phyloP scores from a whole-genome alignment of 2,888 invertebrate genomes.

The Ichneumoninae sp. region DNA sequence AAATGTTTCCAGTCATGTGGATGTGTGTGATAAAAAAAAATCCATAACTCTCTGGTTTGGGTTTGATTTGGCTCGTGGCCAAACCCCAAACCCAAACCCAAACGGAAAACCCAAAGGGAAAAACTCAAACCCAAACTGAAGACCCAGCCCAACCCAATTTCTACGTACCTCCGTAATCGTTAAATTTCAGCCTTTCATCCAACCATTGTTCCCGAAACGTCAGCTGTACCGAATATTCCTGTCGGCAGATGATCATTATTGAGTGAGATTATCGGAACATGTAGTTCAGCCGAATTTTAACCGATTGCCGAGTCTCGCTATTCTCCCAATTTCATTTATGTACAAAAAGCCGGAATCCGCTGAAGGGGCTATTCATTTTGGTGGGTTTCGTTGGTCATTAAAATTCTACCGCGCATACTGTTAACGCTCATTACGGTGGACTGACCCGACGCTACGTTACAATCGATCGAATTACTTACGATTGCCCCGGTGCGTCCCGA shows the following conservation, averaged over 20 bases:
- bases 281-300: constrained; percentile 27
- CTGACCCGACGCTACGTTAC: constrained; percentile 24
- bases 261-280: constrained; percentile 47
- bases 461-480: constrained; percentile 53
- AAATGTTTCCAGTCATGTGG: constrained; percentile 53
- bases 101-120: neutral
- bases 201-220: constrained; percentile 99
- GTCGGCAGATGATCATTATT: constrained; percentile 84
- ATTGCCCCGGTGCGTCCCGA: neutral
- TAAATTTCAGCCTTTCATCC: constrained; percentile 95
- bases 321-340: neutral
- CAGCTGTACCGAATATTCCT: constrained; percentile 99
- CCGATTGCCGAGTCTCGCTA: constrained; percentile 5
- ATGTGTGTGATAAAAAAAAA: constrained; percentile 4
- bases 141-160: neutral
- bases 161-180: constrained; percentile 92
- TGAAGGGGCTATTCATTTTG: neutral
- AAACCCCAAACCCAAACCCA: neutral
- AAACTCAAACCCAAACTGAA: neutral
- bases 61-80: neutral
- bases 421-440: constrained; percentile 28
- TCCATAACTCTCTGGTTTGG: neutral
- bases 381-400: neutral
- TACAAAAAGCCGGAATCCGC: neutral
- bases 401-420: constrained; percentile 16